These are phyloP conservation scores for Orthosia gothica DNA, from an alignment of 2,888 invertebrate species.

Conservation along the genomic window DNA sequence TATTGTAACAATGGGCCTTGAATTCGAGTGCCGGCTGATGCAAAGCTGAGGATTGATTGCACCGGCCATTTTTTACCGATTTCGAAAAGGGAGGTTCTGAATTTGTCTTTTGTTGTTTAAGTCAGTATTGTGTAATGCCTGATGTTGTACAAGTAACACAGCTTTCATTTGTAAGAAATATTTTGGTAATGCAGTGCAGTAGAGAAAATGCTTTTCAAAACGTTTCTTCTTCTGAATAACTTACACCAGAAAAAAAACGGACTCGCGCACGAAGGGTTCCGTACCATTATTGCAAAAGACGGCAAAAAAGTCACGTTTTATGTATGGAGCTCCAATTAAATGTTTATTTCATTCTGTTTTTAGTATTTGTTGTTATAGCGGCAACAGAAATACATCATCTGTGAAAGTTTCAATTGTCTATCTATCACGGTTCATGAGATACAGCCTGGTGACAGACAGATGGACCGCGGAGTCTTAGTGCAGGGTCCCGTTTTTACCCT, in stretches of 20 bases:
- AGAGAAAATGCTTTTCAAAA: background rate
- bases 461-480: too few relatives aligned
- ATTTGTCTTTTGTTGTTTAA: background rate
- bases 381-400: too few relatives aligned
- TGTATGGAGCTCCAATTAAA: too few relatives aligned
- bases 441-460: too few relatives aligned
- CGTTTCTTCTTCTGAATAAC: background rate
- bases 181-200: background rate
- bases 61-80: background rate
- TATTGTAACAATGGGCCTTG: constrained; percentile 36
- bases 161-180: background rate
- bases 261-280: too few relatives aligned
- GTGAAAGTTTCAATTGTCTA: too few relatives aligned
- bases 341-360: too few relatives aligned
- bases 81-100: constrained; percentile 2
- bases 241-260: background rate
- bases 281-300: too few relatives aligned
- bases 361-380: too few relatives aligned
- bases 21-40: constrained; percentile 52
- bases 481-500: too few relatives aligned
- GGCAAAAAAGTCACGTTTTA: too few relatives aligned
- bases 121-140: background rate
- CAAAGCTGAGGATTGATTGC: constrained; percentile 38
- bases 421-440: too few relatives aligned
- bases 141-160: background rate